Percentiles rank a stretch among this genome's conserved stretches.
Conservation (phyloP, 2,113 vertebrate species). For the Sorex araneus region DNA sequence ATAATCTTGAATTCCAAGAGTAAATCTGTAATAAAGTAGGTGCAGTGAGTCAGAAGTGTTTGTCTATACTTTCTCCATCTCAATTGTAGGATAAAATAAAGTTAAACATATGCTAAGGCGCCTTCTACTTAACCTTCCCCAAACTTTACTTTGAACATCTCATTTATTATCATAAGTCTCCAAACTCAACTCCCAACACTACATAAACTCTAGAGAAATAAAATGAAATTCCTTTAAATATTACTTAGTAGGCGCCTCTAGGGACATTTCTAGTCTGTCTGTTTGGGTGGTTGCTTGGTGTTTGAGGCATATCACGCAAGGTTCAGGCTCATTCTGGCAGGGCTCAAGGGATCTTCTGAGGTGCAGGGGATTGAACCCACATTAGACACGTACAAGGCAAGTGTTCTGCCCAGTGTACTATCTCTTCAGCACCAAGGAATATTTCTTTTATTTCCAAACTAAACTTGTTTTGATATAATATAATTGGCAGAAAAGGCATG, state of each 20-base stretch:
- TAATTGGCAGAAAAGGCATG: conserved; percentile 1
- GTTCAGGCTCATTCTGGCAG: no score
- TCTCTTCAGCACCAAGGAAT: background rate
- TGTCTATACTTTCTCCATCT: background rate
- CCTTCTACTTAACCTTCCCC: no score
- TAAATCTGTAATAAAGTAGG: background rate
- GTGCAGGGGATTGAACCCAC: no score
- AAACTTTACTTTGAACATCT: background rate
- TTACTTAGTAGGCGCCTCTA: background rate
- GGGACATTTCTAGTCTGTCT: no score
- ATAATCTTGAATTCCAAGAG: background rate
- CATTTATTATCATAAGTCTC: background rate
- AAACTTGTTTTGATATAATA: background rate
- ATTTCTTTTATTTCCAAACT: conserved; percentile 29
- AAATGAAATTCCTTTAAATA: conserved; percentile 29
- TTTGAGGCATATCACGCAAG: no score
- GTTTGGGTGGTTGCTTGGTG: no score
- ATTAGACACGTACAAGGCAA: no score
- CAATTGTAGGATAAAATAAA: background rate
- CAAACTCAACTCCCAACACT: background rate
- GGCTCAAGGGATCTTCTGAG: no score
- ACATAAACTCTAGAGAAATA: background rate
- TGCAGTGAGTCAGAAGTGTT: background rate
- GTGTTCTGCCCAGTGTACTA: no score
- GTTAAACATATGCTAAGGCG: no score